phyloP scores from a whole-genome alignment of 2,113 vertebrate species.

The Lampris megalopsis region DNA sequence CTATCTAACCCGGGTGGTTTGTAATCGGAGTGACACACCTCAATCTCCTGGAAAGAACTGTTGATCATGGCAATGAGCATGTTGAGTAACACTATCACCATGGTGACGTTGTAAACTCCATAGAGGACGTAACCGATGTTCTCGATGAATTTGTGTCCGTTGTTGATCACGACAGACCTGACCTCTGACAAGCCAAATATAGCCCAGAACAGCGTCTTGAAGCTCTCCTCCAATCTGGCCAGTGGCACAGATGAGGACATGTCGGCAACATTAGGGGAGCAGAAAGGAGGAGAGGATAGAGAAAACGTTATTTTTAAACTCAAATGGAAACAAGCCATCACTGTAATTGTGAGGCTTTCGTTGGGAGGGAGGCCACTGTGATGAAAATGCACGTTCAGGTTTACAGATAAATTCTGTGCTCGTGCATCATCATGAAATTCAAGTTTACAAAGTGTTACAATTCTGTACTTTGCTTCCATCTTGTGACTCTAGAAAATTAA shows the following conservation, averaged over 20 bases:
- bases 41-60: constrained; percentile 98
- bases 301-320: constrained; percentile 39
- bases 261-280: not conserved
- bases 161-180: constrained; percentile 96
- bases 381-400: not conserved
- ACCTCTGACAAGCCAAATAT: constrained; percentile 99
- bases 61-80: constrained; percentile 99
- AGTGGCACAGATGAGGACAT: not conserved
- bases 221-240: constrained; percentile 96
- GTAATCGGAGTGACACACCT: constrained; percentile 81
- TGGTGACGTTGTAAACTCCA: constrained; percentile 98
- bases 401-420: not conserved
- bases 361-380: constrained; percentile 4
- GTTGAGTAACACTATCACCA: constrained; percentile 98
- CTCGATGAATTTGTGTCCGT: constrained; percentile 98
- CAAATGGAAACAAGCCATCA: constrained; percentile 33
- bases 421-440: not conserved
- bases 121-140: constrained; percentile 98
- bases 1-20: not conserved
- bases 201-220: constrained; percentile 99
- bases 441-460: no score
- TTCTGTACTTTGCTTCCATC: no score
- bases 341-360: not conserved
- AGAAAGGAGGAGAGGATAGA: not conserved
- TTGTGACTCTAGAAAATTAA: no score